Evolutionary conservation across 2,113 vertebrate species (phyloP), one percentile per base, ranked within the genome.

Genomic region (Percopsis transmontana): DNA sequence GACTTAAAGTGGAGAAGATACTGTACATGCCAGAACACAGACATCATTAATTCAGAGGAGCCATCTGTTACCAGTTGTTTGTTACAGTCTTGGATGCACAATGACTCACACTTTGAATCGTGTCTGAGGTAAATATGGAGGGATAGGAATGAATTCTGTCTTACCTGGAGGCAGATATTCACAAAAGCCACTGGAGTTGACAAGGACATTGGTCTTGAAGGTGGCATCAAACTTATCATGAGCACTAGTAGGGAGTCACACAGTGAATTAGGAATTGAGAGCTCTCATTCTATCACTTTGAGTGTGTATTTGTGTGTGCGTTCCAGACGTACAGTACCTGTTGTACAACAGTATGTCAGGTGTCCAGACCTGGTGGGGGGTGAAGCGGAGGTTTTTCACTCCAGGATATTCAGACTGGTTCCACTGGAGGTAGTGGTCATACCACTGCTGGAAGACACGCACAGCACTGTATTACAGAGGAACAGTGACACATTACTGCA

Each of bases 101-200:
- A 24, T 61, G 48, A 55, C 6, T 27, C 18, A 67, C 33, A n/a
- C 20, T 3, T 19, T 18, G 23, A 52, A 53, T 68, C 5, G 51
- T 21, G 6, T 70, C 50, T n/a, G 23, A 62, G n/a, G 21, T 39
- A 27, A 19, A 50, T 5, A 16, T 54, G 7, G 2, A 39, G 47
- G 16, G 14, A 19, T 15, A 38, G 2, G 21, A 20, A 69, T 57
- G 2, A 5, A 16, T 18, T 45, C 33, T 15, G 12, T 76, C 90
- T 21, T 79, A 94, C 93, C 93, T 92, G 93, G 93, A 57, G 93
- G 93, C 41, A 94, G 74, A 77, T 92, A 94, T 73, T 89, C 91
- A 87, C 93, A 94, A 86, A 91, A 93, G 53, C 93, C 93, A 7
- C 92, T 93, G 66, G 93, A 93, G 76, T 94, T 94, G 5, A 94